Conservation (phyloP, 2,888 invertebrate species). For the Serripes groenlandicus region DNA sequence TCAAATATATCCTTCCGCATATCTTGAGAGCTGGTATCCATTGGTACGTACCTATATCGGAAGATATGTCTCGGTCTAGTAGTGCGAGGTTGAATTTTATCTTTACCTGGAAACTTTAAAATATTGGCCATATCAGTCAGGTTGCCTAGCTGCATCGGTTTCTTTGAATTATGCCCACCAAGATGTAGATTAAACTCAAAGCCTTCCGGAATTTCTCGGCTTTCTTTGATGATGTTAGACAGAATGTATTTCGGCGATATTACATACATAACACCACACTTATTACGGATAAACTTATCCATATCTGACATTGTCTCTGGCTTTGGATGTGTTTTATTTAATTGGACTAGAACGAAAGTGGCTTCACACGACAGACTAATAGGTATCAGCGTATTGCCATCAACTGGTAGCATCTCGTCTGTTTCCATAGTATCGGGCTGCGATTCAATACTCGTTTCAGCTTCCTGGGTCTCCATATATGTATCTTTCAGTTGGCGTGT, state of each 20-base stretch:
- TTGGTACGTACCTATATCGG: background rate
- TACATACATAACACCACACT: conserved; percentile 36
- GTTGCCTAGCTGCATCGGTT: conserved; percentile 2
- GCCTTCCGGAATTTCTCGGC: background rate
- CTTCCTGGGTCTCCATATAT: background rate
- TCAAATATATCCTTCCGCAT: background rate
- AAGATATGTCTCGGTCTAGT: background rate
- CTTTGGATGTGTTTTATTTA: conserved; percentile 1
- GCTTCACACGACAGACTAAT: conserved; percentile 28
- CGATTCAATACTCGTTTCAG: background rate
- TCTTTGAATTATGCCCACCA: background rate
- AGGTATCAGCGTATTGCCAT: background rate
- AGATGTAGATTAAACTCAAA: conserved; percentile 4
- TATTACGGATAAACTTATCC: conserved; percentile 2
- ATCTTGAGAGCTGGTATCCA: conserved; percentile 5
- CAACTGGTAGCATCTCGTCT: background rate
- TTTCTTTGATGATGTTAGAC: background rate
- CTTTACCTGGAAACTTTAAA: conserved; percentile 10
- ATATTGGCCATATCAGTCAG: background rate
- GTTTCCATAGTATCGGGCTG: background rate
- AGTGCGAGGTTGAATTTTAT: background rate
- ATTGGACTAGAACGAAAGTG: conserved; percentile 20
- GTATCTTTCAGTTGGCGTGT: background rate
- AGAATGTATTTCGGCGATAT: conserved; percentile 43
- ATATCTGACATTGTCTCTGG: conserved; percentile 23